phyloP scores from a whole-genome alignment of 1,140 invertebrate species.

The Thereuonema tuberculata region DNA sequence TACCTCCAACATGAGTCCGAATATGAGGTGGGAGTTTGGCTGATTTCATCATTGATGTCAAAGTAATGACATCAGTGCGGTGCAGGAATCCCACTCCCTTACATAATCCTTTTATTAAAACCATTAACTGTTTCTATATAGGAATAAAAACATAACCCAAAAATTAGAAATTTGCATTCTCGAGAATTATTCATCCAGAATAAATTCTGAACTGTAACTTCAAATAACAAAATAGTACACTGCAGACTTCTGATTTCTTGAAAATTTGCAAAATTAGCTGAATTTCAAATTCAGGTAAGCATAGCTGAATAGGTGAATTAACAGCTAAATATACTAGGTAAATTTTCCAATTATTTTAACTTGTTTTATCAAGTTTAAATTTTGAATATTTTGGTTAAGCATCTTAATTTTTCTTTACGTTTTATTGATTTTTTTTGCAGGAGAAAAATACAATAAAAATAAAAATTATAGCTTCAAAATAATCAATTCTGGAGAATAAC shows the following conservation, averaged over 20 bases:
- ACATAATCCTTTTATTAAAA: conserved; percentile 45
- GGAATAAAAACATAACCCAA: too few relatives aligned
- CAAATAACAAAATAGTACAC: neutral
- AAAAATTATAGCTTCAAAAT: too few relatives aligned
- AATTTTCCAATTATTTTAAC: too few relatives aligned
- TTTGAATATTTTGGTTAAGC: too few relatives aligned
- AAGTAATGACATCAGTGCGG: conserved; percentile 42
- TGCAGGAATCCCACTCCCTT: conserved; percentile 41
- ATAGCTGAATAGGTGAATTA: neutral
- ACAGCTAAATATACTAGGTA: too few relatives aligned
- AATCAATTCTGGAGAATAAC: too few relatives aligned
- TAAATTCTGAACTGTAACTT: neutral
- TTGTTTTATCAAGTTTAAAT: too few relatives aligned
- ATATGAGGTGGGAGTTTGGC: conserved; percentile 45
- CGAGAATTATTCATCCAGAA: too few relatives aligned
- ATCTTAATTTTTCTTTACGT: too few relatives aligned
- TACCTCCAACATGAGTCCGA: conserved; percentile 38
- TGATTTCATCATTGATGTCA: conserved; percentile 50
- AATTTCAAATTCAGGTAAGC: neutral
- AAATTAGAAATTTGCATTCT: too few relatives aligned
- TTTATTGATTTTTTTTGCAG: too few relatives aligned
- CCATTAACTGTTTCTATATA: conserved; percentile 36
- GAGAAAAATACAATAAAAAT: too few relatives aligned
- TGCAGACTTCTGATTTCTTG: neutral
- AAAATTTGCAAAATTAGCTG: neutral